Percentiles rank a stretch among this genome's conserved stretches.
Conservation (phyloP, 2,113 vertebrate genomes). For the Pluvialis apricaria region DNA sequence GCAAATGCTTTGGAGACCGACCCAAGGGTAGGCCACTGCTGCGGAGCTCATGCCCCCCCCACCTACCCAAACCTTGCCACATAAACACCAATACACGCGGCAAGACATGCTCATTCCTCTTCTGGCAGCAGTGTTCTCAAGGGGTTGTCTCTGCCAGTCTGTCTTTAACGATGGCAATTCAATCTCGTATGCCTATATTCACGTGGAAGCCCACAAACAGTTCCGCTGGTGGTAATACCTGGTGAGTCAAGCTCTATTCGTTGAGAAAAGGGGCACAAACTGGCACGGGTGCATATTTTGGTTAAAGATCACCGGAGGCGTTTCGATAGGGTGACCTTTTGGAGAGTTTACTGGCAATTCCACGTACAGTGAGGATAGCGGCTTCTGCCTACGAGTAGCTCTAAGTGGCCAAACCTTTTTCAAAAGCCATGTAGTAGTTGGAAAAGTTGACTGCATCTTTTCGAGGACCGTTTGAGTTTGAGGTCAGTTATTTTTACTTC, state of each 20-base stretch:
- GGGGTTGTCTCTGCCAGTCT: not conserved
- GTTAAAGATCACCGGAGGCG: not conserved
- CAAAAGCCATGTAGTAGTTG: not conserved
- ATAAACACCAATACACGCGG: fast-evolving
- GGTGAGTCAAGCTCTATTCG: not conserved
- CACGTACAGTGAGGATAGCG: not conserved
- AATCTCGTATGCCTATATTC: not conserved
- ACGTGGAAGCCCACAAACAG: not conserved
- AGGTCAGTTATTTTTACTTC: constrained; percentile 51
- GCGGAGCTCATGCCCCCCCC: not conserved
- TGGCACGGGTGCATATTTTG: not conserved
- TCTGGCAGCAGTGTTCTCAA: not conserved
- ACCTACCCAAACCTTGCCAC: not conserved
- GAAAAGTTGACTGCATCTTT: constrained; percentile 4
- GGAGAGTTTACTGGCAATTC: not conserved
- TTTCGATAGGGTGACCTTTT: not conserved
- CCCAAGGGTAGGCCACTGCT: not conserved
- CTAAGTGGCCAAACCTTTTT: not conserved
- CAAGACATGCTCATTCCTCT: not conserved
- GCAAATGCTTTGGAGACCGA: not conserved
- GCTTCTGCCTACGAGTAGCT: not conserved
- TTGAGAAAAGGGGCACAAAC: not conserved
- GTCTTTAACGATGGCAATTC: not conserved
- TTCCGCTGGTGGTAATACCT: not conserved
- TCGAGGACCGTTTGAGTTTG: not conserved